Evolutionary conservation across 2,888 invertebrate species (phyloP), one percentile per base, ranked within the genome.

Genomic region (Leptopilina myrica): DNA sequence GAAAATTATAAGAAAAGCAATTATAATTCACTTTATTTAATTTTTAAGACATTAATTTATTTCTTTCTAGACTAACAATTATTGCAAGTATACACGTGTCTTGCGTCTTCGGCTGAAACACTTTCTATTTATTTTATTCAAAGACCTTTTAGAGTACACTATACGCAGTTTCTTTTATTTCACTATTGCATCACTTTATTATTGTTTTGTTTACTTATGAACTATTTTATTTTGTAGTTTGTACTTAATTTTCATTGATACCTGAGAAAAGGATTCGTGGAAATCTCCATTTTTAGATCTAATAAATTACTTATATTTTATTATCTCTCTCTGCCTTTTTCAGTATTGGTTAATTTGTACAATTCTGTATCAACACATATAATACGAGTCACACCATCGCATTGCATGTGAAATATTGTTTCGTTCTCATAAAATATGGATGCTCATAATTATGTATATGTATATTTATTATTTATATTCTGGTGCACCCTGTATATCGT

Each of bases 181-280:
- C 78, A 87, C 89, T 91, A 91, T 91, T 91, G 90, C 89, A 89
- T 88, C 88, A 83, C 86, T 87, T 89, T 85, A 86, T 88, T 88
- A 87, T 87, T 88, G 88, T 87, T 67, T 88, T 87, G 84, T 83
- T 88, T 87, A 89, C 90, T 90, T 91, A 91, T 87, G 85, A 86
- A 90, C 89, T 91, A 91, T 91, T 90, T 90, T 91, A 91, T 87
- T 88, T 89, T 90, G 90, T 91, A 91, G 88, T 91, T 91, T 91
- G 91, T 91, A 91, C 91, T 91, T 90, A 91, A 86, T 88, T 91
- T 89, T 86, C 90, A 88, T 89, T 83, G 86, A 89, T 90, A 89
- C 91, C 91, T 91, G 91, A 91, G 91, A 90, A 83, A 80, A 82
- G 80, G 67, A 76, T 80, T 78, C 76, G 77, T 77, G 69, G 64